A percentile compares a stretch with the other conserved stretches of the same genome.
Conservation (phyloP, 2,113 vertebrate genomes). For the Madoqua kirkii region DNA sequence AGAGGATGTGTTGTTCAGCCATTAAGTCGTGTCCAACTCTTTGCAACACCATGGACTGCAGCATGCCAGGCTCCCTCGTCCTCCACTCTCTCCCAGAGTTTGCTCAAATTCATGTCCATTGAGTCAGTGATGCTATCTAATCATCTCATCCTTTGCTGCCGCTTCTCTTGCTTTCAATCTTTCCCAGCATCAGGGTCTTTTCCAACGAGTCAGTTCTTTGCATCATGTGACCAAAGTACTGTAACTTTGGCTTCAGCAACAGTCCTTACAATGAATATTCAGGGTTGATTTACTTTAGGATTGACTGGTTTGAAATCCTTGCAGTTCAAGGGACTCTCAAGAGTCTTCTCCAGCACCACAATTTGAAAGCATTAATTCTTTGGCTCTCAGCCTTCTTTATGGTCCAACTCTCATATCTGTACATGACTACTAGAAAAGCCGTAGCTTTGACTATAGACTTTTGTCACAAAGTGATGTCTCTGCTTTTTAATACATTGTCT, state of each 20-base stretch:
- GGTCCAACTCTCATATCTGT: neutral
- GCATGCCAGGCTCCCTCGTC: neutral
- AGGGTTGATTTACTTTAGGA: neutral
- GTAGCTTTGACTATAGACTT: neutral
- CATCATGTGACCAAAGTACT: neutral
- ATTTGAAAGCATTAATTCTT: neutral
- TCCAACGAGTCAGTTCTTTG: neutral
- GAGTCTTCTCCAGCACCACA: neutral
- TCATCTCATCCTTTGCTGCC: neutral
- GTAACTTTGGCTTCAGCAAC: neutral
- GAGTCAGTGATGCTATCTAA: neutral
- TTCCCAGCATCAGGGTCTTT: neutral
- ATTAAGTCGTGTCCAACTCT: neutral
- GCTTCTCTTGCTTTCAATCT: neutral
- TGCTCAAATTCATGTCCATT: neutral
- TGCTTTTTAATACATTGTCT: neutral
- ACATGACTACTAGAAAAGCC: neutral
- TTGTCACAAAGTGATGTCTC: neutral
- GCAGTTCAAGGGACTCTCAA: neutral
- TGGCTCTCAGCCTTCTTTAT: neutral
- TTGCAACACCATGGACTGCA: neutral
- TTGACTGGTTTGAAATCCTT: neutral
- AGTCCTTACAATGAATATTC: neutral
- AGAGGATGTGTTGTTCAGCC: neutral
- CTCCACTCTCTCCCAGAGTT: neutral